phyloP scores from a whole-genome alignment of 1,140 invertebrate genomes.

The Leptonema lineaticorne region DNA sequence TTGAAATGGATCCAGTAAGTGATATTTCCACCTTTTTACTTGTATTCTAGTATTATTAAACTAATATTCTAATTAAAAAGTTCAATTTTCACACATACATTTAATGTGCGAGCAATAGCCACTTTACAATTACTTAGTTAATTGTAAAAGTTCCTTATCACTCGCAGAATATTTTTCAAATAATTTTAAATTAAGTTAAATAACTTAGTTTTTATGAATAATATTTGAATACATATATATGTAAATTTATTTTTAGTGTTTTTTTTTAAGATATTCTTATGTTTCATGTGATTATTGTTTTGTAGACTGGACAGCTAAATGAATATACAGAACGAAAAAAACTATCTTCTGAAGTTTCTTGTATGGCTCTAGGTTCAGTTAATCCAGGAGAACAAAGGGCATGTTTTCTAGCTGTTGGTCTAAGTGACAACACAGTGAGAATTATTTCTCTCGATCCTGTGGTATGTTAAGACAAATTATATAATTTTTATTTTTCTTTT shows the following conservation, averaged over 20 bases:
- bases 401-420: constrained; percentile 94
- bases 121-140: not conserved
- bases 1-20: constrained; percentile 98
- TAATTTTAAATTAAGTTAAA: not conserved
- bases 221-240: not conserved
- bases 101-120: constrained; percentile 12
- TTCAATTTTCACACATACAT: too few relatives aligned
- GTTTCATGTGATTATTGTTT: too few relatives aligned
- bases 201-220: not conserved
- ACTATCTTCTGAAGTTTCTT: constrained; percentile 95
- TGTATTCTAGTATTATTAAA: too few relatives aligned
- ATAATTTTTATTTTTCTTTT: constrained; percentile 20
- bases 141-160: constrained; percentile 24
- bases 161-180: constrained; percentile 12
- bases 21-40: too few relatives aligned
- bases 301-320: constrained; percentile 93
- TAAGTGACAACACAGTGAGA: constrained; percentile 95
- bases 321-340: constrained; percentile 97
- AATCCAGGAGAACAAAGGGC: constrained; percentile 93
- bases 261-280: too few relatives aligned
- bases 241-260: too few relatives aligned
- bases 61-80: too few relatives aligned
- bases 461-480: constrained; percentile 55
- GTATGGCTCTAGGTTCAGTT: constrained; percentile 96
- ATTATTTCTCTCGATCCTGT: constrained; percentile 97